phyloP scores from a whole-genome alignment of 2,888 invertebrate genomes.

The Phania funesta region DNA sequence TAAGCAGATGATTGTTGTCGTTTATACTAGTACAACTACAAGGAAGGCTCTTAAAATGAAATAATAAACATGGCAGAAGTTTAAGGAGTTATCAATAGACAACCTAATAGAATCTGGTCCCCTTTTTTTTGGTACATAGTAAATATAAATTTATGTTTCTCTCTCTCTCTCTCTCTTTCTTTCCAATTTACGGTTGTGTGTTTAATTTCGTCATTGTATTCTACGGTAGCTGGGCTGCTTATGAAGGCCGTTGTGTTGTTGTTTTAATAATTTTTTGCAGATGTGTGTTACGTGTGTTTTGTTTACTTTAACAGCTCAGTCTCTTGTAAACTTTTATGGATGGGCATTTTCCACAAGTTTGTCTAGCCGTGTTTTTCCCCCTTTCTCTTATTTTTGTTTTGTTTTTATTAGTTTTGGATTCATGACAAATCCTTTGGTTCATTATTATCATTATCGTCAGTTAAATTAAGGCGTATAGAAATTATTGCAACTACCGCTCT shows the following conservation, averaged over 20 bases:
- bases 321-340: constrained; percentile 42
- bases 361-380: constrained; percentile 35
- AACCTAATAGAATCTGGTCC: not conserved
- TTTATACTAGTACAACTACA: constrained; percentile 51
- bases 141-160: constrained; percentile 50
- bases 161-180: too few relatives aligned
- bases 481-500: constrained; percentile 38
- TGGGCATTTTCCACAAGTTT: constrained; percentile 35
- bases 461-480: constrained; percentile 60
- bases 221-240: not conserved
- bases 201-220: not conserved
- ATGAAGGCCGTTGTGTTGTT: constrained; percentile 57
- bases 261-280: constrained; percentile 58
- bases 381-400: not conserved
- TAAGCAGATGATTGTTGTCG: constrained; percentile 76
- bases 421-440: constrained; percentile 67
- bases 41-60: constrained; percentile 21
- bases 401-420: constrained; percentile 57
- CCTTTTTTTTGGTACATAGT: constrained; percentile 10
- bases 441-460: constrained; percentile 63
- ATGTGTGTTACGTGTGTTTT: constrained; percentile 65
- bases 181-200: not conserved
- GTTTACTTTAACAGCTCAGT: constrained; percentile 68
- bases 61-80: constrained; percentile 24
- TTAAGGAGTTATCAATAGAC: constrained; percentile 25